These are phyloP conservation scores for Lycia hirtaria DNA, from an alignment of 2,888 invertebrate species.

Conservation along the genomic window DNA sequence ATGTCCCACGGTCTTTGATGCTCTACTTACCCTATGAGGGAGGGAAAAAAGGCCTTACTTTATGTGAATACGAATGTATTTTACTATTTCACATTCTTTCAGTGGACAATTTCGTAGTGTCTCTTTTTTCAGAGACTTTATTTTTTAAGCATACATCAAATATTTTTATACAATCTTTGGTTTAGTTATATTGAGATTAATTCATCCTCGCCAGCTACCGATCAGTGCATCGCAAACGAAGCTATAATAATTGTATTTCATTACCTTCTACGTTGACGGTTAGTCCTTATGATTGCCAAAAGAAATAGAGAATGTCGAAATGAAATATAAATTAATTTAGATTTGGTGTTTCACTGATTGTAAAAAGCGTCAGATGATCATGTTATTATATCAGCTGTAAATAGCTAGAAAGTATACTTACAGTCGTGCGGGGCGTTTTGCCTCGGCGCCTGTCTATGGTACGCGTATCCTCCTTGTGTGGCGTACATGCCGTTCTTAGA, in stretches of 20 bases:
- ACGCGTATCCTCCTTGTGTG: conserved; percentile 93
- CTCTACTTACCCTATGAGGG: too few relatives aligned
- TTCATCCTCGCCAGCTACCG: not conserved
- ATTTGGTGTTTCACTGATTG: conserved; percentile 23
- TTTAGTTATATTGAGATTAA: not conserved
- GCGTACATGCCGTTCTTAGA: conserved; percentile 94
- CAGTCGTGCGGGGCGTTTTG: conserved; percentile 92
- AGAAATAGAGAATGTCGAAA: conserved; percentile 50
- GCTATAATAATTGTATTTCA: conserved; percentile 27
- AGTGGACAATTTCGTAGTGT: too few relatives aligned
- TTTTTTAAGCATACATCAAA: too few relatives aligned
- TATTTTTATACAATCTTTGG: too few relatives aligned
- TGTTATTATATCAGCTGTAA: not conserved
- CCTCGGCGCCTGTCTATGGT: conserved; percentile 89
- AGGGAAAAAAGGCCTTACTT: too few relatives aligned
- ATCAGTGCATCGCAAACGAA: not conserved
- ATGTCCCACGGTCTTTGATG: too few relatives aligned
- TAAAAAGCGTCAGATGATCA: conserved; percentile 31
- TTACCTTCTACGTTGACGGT: conserved; percentile 61
- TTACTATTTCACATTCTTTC: too few relatives aligned
- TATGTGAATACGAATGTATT: too few relatives aligned
- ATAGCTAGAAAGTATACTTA: conserved; percentile 79
- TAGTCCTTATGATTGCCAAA: conserved; percentile 64
- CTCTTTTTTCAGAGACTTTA: too few relatives aligned
- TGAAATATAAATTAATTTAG: conserved; percentile 39